phyloP scores from a whole-genome alignment of 2,888 invertebrate genomes.

The Eilema caniola region DNA sequence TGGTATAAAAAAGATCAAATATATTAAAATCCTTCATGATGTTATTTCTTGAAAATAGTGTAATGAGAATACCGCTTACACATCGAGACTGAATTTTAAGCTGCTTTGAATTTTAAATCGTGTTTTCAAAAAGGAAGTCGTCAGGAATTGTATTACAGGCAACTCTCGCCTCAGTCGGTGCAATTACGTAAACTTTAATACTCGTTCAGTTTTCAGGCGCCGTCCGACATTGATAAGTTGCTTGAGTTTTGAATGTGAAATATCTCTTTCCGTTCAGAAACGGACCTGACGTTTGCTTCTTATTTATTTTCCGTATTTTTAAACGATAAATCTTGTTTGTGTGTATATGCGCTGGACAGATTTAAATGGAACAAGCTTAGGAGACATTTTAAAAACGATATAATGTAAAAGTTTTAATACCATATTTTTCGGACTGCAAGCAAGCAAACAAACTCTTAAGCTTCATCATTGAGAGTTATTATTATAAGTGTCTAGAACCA shows the following conservation, averaged over 20 bases:
- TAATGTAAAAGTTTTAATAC: not conserved
- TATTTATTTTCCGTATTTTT: constrained; percentile 18
- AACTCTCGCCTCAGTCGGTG: too few relatives aligned
- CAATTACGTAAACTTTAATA: not conserved
- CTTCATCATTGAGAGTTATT: too few relatives aligned
- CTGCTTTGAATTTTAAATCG: too few relatives aligned
- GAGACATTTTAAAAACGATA: not conserved
- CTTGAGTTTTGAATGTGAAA: constrained; percentile 34
- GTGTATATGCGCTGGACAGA: not conserved
- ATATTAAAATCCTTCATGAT: too few relatives aligned
- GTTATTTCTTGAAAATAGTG: too few relatives aligned
- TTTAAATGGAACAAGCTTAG: not conserved
- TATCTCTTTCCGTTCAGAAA: constrained; percentile 12
- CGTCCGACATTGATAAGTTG: constrained; percentile 28
- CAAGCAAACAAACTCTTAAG: too few relatives aligned
- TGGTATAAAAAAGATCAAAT: too few relatives aligned
- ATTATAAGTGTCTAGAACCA: too few relatives aligned
- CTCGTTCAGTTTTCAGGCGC: not conserved
- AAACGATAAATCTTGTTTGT: constrained; percentile 17
- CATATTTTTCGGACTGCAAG: too few relatives aligned
- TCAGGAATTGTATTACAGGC: not conserved
- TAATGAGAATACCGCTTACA: too few relatives aligned
- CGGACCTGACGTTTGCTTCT: constrained; percentile 26
- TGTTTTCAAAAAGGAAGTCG: not conserved
- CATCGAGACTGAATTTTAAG: too few relatives aligned